Base-by-base conservation (phyloP, 2,888 invertebrate species). In the Diarsia brunnea region DNA sequence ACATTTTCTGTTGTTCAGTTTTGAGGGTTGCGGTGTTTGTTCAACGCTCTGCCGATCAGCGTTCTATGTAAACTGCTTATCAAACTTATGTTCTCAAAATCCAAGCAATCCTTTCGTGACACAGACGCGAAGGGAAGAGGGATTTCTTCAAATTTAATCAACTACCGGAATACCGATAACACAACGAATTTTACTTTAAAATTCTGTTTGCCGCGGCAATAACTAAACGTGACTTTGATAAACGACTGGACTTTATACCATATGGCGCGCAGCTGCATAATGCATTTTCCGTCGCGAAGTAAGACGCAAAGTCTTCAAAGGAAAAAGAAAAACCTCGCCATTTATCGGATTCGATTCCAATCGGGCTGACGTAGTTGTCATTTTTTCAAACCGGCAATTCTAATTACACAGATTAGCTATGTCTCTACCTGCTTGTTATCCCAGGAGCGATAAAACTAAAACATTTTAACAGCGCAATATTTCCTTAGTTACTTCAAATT, bases 191-290 rank as follows among this genome's bases (percentile, higher is more conserved):
- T 49, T 16, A 72, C 51, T 64, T 65, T 60, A 12, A 51, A 55
- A 70, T 47, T 61, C 38, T 61, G 27, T 73, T 70, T n/a, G 38
- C 27, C n/a, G 45, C 14, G 53, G 60, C 64, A 51, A 21, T 65
- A 84, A 68, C 47, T 27, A 61, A 74, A 80, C 68, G 7, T 19
- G 67, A 75, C 64, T 68, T 68, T 80, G 84, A 82, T 79, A 80
- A 72, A 82, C 63, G 75, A 82, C 58, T 72, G 19, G 55, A 70
- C 67, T 55, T 84, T 79, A 84, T 72, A 47, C 58, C 14, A n/a
- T 64, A 78, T 49, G 47, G n/a, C 49, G 5, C 58, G 38, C 38
- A 38, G 43, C 73, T 84, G 73, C 64, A 65, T 67, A 79, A 69
- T 79, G 69, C 69, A 73, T 69, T 64, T 65, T 49, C 14, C n/a